Evolutionary conservation across 2,113 vertebrate genomes (phyloP).

Genomic region (Gorsachius goisagi): DNA sequence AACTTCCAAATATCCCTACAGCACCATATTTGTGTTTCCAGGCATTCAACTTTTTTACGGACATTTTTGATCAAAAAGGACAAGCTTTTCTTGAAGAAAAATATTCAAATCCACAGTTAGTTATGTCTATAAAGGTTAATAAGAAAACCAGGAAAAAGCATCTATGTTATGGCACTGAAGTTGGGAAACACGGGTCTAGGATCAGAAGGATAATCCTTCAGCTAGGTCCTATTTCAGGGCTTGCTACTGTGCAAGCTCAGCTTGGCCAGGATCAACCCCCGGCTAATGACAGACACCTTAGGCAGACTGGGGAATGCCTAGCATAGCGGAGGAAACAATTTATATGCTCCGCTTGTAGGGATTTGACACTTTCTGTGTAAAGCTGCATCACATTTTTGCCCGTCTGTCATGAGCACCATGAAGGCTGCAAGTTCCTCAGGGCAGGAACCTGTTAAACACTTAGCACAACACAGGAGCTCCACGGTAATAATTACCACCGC

Average conservation of each 20-base stretch:
- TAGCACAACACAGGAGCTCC: conserved; percentile 39
- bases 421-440: conserved; percentile 31
- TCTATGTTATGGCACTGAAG: not conserved
- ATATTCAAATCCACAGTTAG: not conserved
- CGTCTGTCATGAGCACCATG: conserved; percentile 35
- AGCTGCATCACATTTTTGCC: conserved; percentile 50
- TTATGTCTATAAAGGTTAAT: not conserved
- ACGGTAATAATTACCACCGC: conserved; percentile 38
- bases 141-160: not conserved
- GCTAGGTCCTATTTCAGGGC: not conserved
- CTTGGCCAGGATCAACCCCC: not conserved
- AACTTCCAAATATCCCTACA: not conserved
- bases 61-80: not conserved
- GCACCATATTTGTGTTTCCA: not conserved
- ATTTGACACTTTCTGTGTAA: conserved; percentile 49
- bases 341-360: conserved; percentile 14
- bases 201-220: not conserved
- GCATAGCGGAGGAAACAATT: not conserved
- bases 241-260: not conserved
- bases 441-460: conserved; percentile 56
- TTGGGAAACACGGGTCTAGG: not conserved
- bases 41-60: not conserved
- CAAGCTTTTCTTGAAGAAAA: not conserved
- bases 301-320: conserved; percentile 10
- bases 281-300: conserved; percentile 26